Conservation (phyloP, 1,140 invertebrate genomes). For the Littorina saxatilis region DNA sequence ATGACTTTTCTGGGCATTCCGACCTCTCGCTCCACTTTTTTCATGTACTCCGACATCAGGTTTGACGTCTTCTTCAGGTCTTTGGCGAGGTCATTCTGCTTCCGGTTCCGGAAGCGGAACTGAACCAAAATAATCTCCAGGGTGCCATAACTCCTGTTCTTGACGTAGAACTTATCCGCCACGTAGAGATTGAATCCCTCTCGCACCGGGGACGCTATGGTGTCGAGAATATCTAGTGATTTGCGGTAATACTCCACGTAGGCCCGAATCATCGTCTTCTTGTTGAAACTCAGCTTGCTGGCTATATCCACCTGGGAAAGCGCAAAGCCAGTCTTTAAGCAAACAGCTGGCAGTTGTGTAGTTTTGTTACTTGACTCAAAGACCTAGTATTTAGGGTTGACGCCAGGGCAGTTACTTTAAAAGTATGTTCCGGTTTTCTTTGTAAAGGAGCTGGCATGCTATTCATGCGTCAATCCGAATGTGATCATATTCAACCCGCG, state of each 20-base stretch:
- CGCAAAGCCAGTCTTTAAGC: too few relatives aligned
- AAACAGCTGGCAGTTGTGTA: too few relatives aligned
- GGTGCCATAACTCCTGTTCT: constrained; percentile 53
- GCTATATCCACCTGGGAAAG: constrained; percentile 57
- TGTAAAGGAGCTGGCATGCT: too few relatives aligned
- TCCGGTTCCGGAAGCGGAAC: constrained; percentile 47
- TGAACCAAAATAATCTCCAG: constrained; percentile 58
- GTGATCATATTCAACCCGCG: background rate
- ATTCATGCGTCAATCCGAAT: too few relatives aligned
- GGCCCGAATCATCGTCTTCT: constrained; percentile 53
- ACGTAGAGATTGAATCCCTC: constrained; percentile 27
- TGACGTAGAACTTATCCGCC: constrained; percentile 51
- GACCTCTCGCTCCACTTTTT: constrained; percentile 33
- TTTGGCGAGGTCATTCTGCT: constrained; percentile 32
- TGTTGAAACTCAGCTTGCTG: constrained; percentile 50
- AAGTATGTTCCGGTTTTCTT: too few relatives aligned
- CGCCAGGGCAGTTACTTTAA: too few relatives aligned
- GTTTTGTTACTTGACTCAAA: too few relatives aligned
- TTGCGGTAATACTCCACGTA: constrained; percentile 56
- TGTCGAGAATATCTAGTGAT: constrained; percentile 46
- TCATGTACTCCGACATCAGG: constrained; percentile 49
- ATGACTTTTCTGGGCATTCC: constrained; percentile 45
- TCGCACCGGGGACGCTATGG: background rate
- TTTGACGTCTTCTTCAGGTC: constrained; percentile 32
- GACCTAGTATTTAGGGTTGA: too few relatives aligned